Base-by-base conservation (phyloP, 2,888 invertebrate species). In the Megaustenia siamemsis region DNA sequence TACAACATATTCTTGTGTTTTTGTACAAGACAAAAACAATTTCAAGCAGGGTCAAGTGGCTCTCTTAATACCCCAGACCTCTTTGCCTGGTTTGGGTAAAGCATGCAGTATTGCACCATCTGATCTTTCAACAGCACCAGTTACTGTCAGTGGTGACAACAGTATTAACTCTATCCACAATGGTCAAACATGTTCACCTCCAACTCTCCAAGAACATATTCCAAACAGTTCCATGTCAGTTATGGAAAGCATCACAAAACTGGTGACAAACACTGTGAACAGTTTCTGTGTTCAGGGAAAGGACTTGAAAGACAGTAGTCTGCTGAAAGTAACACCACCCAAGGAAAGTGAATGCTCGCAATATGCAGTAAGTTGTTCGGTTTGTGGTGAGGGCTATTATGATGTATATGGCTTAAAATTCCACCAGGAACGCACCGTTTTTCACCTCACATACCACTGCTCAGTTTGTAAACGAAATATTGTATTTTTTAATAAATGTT, bases 401-500 rank as follows among this genome's bases (percentile, higher is more conserved):
- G n/a, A 28, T 38, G 10, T 49, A 21, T 56, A 77, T 24, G 45
- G 75, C 15, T 66, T 83, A n/a, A n/a, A 78, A 18, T 68, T 68
- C 15, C 83, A 83, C 32, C 32, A 69, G 1, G 28, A 68, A 5
- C 76, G 83, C 28, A 56, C 66, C 6, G 38, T 56, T 35, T 83
- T 83, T 49, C 15, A 66, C 43, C 45, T 83, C 28, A 24, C 3
- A 28, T 83, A 38, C 40, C 4, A 35, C 53, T 83, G 83, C 35
- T 24, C 18, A 32, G 38, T 56, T 28, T 83, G 83, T 28, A 56
- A 69, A 10, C 28, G n/a, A 28, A 75, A 35, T 38, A 28, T 43
- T 38, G 32, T 45, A 21, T 83, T 83, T 69, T 56, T 56, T 53
- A 83, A 83, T 32, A 83, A 83, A 78, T 83, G 83, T 53, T n/a